Evolutionary conservation across 2,797 vertebrate genomes (phyloP).

Genomic region (Rhodeus uyekii): DNA sequence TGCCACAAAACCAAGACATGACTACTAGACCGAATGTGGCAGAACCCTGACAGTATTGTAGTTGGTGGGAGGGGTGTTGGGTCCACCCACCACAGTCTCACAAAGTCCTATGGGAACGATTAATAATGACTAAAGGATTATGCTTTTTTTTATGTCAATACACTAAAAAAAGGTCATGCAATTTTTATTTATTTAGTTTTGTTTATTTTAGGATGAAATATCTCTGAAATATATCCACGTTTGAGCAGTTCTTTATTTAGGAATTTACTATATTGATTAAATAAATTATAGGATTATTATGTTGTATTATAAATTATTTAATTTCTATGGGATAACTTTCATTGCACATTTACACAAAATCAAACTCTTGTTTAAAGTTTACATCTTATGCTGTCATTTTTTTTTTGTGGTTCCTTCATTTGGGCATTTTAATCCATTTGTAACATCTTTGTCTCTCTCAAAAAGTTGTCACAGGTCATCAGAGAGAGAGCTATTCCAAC

Average conservation of each 20-base stretch:
- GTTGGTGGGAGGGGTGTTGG: too few species aligned
- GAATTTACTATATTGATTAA: background rate
- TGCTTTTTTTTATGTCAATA: background rate
- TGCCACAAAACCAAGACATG: too few species aligned
- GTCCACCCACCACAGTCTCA: too few species aligned
- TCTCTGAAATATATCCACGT: background rate
- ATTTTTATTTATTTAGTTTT: background rate
- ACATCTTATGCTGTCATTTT: background rate
- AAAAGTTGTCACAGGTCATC: background rate
- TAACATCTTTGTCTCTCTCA: background rate
- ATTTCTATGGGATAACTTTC: background rate
- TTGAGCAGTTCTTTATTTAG: background rate
- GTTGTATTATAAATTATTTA: too few species aligned
- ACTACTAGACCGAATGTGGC: too few species aligned
- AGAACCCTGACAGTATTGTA: too few species aligned
- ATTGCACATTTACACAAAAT: background rate
- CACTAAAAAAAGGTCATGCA: background rate
- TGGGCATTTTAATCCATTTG: background rate
- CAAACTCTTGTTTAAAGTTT: background rate
- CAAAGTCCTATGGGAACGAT: background rate
- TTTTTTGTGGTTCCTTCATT: background rate
- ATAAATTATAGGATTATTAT: background rate
- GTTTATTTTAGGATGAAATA: background rate
- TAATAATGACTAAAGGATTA: background rate
- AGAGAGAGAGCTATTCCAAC: conserved; percentile 6